Base-by-base conservation (phyloP, 2,888 invertebrate species). In the Rhamnusium bicolor region DNA sequence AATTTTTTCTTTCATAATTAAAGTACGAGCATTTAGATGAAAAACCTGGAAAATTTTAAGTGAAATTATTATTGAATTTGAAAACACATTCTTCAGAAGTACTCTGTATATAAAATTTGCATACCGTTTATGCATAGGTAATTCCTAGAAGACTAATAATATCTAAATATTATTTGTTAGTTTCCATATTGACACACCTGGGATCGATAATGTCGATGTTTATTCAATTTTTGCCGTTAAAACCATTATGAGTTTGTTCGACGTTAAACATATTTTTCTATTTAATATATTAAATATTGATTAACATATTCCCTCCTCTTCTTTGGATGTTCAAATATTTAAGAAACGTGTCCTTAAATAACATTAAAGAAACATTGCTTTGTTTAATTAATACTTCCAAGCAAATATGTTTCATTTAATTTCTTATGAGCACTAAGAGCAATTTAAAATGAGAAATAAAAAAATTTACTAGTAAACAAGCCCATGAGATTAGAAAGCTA, bases 161-260 rank as follows among this genome's bases (percentile, higher is more conserved):
- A 56, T 46, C 21, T 67, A 4, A n/a, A 19, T 56, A 56, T n/a
- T n/a, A n/a, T 54, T 56, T 67, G 56, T 40, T 24, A 54, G 54
- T 56, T 32, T 62, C 46, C 62, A 69, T 71, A 66, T 71, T 71
- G 71, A 71, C 71, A 71, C 71, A 71, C 71, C 71, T 71, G 70
- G 60, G 21, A 21, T 62, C 54, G 54, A 60, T 53, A 24, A 21
- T 47, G 56, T 47, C 49, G 62, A 54, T 69, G 47, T 69, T 69
- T 69, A 21, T 49, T 69, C 60, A 62, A 67, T 46, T 67, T 67
- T 46, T 21, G 47, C 40, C 53, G 46, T 69, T 62, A 54, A n/a
- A 56, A 63, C 16, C 24, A 54, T 60, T 24, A 53, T 14, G 46
- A 53, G 65, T 40, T 46, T 24, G 63, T 29, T 65, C 16, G 51